These are phyloP conservation scores for Brachionus angularis DNA, from an alignment of 1,140 invertebrate genomes.

Conservation along the genomic window DNA sequence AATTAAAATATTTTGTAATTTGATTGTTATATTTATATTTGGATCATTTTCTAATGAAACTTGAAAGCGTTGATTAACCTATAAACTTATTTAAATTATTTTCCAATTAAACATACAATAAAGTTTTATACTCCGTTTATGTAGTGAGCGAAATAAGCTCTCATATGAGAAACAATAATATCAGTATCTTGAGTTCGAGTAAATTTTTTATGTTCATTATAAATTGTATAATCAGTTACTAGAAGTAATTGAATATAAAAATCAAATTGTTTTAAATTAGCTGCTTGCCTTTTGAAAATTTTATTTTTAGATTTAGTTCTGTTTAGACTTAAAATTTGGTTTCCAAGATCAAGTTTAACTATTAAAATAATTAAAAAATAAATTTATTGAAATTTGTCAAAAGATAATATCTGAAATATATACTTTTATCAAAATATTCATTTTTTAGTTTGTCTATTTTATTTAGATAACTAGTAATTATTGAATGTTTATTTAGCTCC, in stretches of 20 bases:
- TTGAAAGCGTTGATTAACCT: neutral
- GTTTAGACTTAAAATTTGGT: no score
- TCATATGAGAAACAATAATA: neutral
- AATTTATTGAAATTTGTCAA: no score
- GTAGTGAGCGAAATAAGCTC: neutral
- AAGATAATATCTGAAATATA: no score
- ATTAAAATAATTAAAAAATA: no score
- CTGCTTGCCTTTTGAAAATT: no score
- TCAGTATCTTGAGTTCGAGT: neutral
- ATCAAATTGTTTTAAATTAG: no score
- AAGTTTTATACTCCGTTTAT: neutral
- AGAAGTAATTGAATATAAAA: neutral
- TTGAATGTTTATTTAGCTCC: no score
- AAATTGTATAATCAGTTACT: neutral
- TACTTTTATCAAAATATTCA: no score
- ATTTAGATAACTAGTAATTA: no score
- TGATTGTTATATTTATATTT: neutral
- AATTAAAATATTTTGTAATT: neutral
- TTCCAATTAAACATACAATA: neutral
- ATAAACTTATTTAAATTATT: neutral
- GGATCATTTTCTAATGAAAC: neutral
- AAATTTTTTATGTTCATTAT: neutral
- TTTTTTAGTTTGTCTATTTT: no score
- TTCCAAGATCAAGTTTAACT: no score
- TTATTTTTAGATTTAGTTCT: no score